Conservation (phyloP, 2,888 invertebrate genomes). For the Chalcosyrphus nemorum region DNA sequence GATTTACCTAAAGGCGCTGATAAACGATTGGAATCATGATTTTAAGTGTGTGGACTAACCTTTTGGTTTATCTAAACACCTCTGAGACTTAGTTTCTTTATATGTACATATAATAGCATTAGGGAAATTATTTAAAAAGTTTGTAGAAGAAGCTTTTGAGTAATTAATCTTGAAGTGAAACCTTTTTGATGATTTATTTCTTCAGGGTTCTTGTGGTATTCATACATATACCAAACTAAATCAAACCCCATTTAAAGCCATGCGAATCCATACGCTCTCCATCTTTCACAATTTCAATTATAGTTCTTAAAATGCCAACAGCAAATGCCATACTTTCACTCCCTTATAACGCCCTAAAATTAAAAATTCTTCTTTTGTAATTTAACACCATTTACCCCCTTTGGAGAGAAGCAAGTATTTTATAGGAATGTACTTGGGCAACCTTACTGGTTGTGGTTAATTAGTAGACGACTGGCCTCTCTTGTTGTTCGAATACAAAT, state of each 20-base stretch:
- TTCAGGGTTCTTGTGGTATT: background rate
- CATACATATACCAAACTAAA: background rate
- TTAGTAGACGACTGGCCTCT: background rate
- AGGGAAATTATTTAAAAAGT: no score
- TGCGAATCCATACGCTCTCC: background rate
- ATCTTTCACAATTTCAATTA: background rate
- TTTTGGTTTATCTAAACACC: no score
- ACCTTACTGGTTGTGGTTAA: constrained; percentile 1
- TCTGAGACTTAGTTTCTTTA: no score
- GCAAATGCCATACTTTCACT: background rate
- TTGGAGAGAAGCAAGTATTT: background rate
- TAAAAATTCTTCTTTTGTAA: constrained; percentile 1
- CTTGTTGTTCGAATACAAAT: background rate
- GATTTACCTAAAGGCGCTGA: no score
- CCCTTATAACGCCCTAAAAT: background rate
- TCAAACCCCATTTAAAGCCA: background rate
- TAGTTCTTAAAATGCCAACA: background rate
- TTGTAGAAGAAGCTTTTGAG: no score
- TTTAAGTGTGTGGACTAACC: no score
- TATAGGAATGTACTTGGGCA: background rate
- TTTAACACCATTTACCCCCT: background rate
- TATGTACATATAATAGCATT: no score
- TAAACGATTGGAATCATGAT: no score
- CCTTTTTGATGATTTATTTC: background rate
- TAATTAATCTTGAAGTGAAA: no score